Base-by-base conservation (phyloP, 2,797 vertebrate species). In the Babyrousa celebensis region DNA sequence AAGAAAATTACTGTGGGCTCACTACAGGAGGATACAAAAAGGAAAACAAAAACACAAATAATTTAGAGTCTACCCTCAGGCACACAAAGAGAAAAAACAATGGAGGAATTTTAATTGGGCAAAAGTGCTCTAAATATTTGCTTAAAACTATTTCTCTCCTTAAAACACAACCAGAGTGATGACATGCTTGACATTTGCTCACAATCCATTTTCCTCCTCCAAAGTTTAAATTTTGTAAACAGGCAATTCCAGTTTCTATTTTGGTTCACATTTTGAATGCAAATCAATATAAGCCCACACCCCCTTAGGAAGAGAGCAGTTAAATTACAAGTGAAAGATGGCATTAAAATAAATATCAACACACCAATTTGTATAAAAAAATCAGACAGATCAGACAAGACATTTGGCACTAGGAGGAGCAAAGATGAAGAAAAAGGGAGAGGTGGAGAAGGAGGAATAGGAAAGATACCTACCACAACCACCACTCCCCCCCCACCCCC, bases 31-130 rank as follows among this genome's bases (percentile, higher is more conserved):
- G 27, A 91, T 36, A 86, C 60, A 52, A 32, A 89, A 89, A 68
- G 43, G 25, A 97, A 96, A 95, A 91, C 12, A 87, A 95, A 94
- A 85, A 72, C 80, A 70, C 87, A 96, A 96, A 90, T 75, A 97
- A 82, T 83, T 68, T 89, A 78, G 25, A 84, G 82, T 8, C 27
- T 74, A 43, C 48, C 27, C 84, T 58, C 23, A 93, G 67, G n/a
- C n/a, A 89, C 79, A 77, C 58, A 93, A 70, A 27, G 29, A 88
- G 1, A 36, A 62, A 94, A 91, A 94, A 82, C n/a, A 96, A 92
- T 40, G 40, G 58, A 18, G 17, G 4, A 91, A 97, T 89, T 95
- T 97, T 96, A 97, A 83, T 71, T 4, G 2, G 54, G n/a, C 5
- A 83, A 5, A 0, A 27, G 71, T 1, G 14, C 12, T 89, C 84